Conservation (phyloP, 2,113 vertebrate genomes). For the Mastomys natalensis region DNA sequence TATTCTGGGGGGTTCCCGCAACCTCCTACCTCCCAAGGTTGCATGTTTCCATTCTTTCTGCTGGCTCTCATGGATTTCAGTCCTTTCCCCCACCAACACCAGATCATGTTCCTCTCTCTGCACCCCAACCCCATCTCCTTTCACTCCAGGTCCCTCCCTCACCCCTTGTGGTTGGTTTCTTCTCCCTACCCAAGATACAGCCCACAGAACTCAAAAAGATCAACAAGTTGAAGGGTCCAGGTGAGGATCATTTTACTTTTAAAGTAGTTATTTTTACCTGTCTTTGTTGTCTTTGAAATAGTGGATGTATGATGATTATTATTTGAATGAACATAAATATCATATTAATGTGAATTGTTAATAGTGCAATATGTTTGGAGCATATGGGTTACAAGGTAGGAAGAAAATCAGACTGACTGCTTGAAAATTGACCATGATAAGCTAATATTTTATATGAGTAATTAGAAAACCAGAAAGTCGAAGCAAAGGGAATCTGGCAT, state of each 20-base stretch:
- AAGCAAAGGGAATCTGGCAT: not conserved
- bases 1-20: too few relatives aligned
- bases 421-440: slow-evolving; percentile 4
- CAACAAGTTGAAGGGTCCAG: too few relatives aligned
- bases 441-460: not conserved
- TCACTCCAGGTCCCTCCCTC: too few relatives aligned
- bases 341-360: slow-evolving; percentile 28
- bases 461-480: not conserved
- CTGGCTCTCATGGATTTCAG: too few relatives aligned
- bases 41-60: too few relatives aligned
- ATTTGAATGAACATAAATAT: not conserved
- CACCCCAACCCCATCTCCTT: too few relatives aligned
- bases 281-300: not conserved
- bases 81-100: too few relatives aligned
- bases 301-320: not conserved
- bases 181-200: too few relatives aligned
- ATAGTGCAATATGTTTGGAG: slow-evolving; percentile 10
- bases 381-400: slow-evolving; percentile 18
- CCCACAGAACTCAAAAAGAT: too few relatives aligned
- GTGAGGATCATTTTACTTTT: not conserved
- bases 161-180: too few relatives aligned
- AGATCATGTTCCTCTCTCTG: too few relatives aligned
- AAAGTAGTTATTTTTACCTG: not conserved
- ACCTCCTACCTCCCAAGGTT: too few relatives aligned
- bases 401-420: slow-evolving; percentile 5